Conservation (phyloP, 1,140 invertebrate species). For the Dinoponera quadriceps region DNA sequence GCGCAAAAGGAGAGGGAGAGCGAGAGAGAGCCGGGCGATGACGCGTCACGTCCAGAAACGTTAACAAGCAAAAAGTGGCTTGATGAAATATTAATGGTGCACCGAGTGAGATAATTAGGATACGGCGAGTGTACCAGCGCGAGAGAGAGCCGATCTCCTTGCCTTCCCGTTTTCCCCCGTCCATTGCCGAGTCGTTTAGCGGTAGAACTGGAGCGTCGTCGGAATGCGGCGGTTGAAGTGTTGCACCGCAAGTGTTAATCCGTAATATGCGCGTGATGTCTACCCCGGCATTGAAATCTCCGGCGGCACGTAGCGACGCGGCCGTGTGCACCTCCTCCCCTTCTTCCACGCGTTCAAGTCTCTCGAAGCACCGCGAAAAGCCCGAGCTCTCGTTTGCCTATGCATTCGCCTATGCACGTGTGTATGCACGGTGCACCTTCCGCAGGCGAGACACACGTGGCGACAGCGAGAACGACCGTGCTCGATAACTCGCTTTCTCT, state of each 20-base stretch:
- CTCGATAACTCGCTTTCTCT: constrained; percentile 12
- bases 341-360: too few relatives aligned
- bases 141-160: not conserved
- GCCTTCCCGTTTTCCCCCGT: too few relatives aligned
- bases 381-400: constrained; percentile 44
- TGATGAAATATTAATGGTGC: constrained; percentile 15
- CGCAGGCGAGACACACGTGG: constrained; percentile 67
- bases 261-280: too few relatives aligned
- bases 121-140: not conserved
- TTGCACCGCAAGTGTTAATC: too few relatives aligned
- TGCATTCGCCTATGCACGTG: constrained; percentile 68
- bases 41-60: not conserved
- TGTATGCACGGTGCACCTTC: constrained; percentile 73
- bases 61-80: not conserved
- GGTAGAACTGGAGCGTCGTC: not conserved
- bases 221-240: not conserved
- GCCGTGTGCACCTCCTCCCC: too few relatives aligned
- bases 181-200: not conserved
- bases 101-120: not conserved
- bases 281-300: too few relatives aligned
- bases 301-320: too few relatives aligned
- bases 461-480: not conserved
- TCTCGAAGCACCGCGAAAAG: not conserved
- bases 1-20: too few relatives aligned
- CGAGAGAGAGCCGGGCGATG: not conserved